Percentiles rank a stretch among this genome's conserved stretches.
These are phyloP conservation scores for Drosophila bocki DNA, from an alignment of 1,140 invertebrate genomes.

Conservation along the genomic window DNA sequence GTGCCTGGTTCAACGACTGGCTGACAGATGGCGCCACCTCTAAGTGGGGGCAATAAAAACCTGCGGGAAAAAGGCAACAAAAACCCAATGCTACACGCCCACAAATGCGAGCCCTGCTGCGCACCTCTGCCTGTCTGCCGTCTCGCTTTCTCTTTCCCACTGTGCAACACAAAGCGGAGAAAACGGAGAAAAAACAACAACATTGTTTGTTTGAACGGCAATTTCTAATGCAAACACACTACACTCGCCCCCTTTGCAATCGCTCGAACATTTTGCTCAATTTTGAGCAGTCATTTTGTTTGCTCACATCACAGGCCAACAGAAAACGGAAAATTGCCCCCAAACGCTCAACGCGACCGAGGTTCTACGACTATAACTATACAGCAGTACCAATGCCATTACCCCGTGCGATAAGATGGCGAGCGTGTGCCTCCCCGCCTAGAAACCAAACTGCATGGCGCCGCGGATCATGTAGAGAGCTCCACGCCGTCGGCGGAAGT, in stretches of 20 bases:
- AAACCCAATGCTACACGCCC: constrained; percentile 54
- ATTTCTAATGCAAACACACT: constrained; percentile 49
- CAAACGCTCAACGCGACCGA: constrained; percentile 26
- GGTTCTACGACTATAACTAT: constrained; percentile 40
- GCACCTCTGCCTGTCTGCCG: constrained; percentile 13
- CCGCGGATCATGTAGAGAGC: constrained; percentile 31
- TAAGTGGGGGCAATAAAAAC: constrained; percentile 45
- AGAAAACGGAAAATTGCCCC: constrained; percentile 71
- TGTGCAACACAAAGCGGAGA: constrained; percentile 31
- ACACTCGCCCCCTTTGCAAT: constrained; percentile 60
- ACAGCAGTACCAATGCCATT: constrained; percentile 6
- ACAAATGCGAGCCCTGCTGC: constrained; percentile 50
- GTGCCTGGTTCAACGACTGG: constrained; percentile 19
- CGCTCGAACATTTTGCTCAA: constrained; percentile 79
- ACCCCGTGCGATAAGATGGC: constrained; percentile 36
- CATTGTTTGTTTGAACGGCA: constrained; percentile 56
- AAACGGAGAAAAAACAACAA: constrained; percentile 23
- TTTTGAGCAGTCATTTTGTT: constrained; percentile 85
- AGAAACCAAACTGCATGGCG: constrained; percentile 42
- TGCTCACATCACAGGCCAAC: constrained; percentile 83
- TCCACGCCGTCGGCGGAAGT: constrained; percentile 57
- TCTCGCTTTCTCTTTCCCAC: constrained; percentile 27
- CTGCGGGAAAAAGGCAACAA: constrained; percentile 46
- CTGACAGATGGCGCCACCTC: constrained; percentile 53
- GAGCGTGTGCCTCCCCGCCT: constrained; percentile 16